Conservation (phyloP, 2,797 vertebrate genomes). For the Toxotes lorentzi region DNA sequence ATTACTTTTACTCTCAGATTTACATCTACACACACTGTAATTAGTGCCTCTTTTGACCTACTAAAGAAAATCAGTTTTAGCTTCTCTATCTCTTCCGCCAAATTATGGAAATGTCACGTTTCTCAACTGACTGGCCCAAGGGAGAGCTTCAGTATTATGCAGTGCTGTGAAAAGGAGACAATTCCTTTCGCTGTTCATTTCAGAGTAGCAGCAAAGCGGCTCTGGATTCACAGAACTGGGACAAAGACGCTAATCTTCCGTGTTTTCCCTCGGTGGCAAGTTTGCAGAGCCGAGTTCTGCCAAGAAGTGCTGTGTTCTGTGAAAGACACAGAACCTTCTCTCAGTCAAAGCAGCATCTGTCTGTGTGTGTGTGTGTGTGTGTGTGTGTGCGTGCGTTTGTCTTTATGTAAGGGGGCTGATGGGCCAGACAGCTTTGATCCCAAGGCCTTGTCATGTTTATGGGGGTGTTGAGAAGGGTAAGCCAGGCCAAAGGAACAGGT, state of each 20-base stretch:
- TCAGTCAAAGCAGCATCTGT: constrained; percentile 59
- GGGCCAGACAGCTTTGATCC: constrained; percentile 83
- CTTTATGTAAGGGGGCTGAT: constrained; percentile 50
- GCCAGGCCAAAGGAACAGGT: constrained; percentile 81
- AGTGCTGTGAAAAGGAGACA: not conserved
- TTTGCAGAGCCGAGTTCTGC: constrained; percentile 36
- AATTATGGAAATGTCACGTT: constrained; percentile 6
- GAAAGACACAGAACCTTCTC: constrained; percentile 64
- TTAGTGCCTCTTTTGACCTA: not conserved
- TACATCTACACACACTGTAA: not conserved
- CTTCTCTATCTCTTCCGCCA: not conserved
- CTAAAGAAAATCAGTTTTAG: constrained; percentile 5
- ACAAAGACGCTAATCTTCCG: constrained; percentile 44
- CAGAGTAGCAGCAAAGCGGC: not conserved
- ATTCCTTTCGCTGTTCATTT: not conserved
- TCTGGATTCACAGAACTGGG: constrained; percentile 17
- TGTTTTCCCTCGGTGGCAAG: constrained; percentile 35
- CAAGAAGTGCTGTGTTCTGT: constrained; percentile 48
- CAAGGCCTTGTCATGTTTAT: constrained; percentile 87
- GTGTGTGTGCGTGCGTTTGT: constrained; percentile 30
- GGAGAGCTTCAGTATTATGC: not conserved
- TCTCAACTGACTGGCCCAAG: constrained; percentile 1
- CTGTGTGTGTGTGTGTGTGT: constrained; percentile 26
- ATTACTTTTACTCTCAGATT: not conserved
- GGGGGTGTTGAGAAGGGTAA: constrained; percentile 86